Percentiles rank a stretch among this genome's conserved stretches.
Conservation (phyloP, 2,113 vertebrate species). For the Candoia aspera region DNA sequence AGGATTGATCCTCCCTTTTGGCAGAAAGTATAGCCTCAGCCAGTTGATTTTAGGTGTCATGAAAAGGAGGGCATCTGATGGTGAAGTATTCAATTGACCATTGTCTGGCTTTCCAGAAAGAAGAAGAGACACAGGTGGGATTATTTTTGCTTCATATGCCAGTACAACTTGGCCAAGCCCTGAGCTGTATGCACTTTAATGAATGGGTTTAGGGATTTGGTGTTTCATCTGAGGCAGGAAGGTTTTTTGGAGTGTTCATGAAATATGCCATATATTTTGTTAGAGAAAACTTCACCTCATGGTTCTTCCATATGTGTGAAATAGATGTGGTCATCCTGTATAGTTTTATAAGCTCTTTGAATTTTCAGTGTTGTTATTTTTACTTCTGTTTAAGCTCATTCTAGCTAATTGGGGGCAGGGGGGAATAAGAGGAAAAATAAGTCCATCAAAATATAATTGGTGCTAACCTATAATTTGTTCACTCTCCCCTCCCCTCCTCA, state of each 20-base stretch:
- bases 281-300: not conserved
- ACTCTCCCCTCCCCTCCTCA: conserved; percentile 41
- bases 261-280: not conserved
- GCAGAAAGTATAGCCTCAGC: not conserved
- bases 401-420: not conserved
- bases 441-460: conserved; percentile 72
- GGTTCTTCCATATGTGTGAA: not conserved
- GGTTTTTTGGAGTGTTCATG: not conserved
- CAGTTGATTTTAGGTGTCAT: not conserved
- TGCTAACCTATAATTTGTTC: conserved; percentile 68
- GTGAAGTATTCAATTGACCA: not conserved
- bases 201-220: not conserved
- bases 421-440: conserved; percentile 40
- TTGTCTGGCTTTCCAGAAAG: not conserved
- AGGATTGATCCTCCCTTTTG: not conserved
- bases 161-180: not conserved
- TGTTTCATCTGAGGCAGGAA: not conserved
- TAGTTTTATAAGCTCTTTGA: conserved; percentile 30
- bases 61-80: not conserved
- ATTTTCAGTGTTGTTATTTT: conserved; percentile 18
- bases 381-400: conserved; percentile 15
- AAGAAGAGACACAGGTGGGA: not conserved
- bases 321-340: conserved; percentile 23
- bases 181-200: not conserved
- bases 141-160: not conserved